Evolutionary conservation across 2,797 vertebrate species (phyloP), one percentile per base, ranked within the genome.

Genomic region (Fratercula arctica): DNA sequence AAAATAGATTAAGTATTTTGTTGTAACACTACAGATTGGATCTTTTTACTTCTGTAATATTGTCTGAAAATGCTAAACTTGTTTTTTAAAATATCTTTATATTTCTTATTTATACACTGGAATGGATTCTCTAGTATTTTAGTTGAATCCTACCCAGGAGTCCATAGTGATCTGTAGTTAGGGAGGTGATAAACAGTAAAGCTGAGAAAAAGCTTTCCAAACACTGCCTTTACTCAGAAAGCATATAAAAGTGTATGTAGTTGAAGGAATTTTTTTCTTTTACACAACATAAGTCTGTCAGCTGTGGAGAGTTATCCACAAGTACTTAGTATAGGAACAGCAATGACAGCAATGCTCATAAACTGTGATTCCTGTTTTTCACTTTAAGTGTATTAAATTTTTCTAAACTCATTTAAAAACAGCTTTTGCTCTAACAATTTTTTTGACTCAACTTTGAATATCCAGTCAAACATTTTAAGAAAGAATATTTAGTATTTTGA

Each of bases 11-110:
- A 48, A 48, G 46, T 48, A 63, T 53, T 70, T 83, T 26, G 24
- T 70, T 48, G 2, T 54, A 80, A 10, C 4, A 8, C 31, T 87
- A 11, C 2, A 7, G 45, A 46, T 18, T n/a, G 26, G 8, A 43
- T 56, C 23, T 93, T 7, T 54, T 72, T 0, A 7, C 7, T 76
- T 86, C 11, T 33, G 4, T 64, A 3, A 0, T 50, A 13, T 48
- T 64, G 11, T 72, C 39, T 87, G 16, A 13, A 41, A 91, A 77
- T 56, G 33, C 45, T 82, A 18, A 83, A 61, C 23, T 80, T 41
- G 9, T 26, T 37, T 35, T 7, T 37, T 2, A 39, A 16, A 43
- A 18, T 73, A 8, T 35, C 18, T 60, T 85, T 35, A 0, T 68
- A 16, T 67, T 88, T 87, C 6, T 51, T 87, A 33, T 8, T 75